Conservation (phyloP, 2,888 invertebrate genomes). For the Pristionchus japonicus region DNA sequence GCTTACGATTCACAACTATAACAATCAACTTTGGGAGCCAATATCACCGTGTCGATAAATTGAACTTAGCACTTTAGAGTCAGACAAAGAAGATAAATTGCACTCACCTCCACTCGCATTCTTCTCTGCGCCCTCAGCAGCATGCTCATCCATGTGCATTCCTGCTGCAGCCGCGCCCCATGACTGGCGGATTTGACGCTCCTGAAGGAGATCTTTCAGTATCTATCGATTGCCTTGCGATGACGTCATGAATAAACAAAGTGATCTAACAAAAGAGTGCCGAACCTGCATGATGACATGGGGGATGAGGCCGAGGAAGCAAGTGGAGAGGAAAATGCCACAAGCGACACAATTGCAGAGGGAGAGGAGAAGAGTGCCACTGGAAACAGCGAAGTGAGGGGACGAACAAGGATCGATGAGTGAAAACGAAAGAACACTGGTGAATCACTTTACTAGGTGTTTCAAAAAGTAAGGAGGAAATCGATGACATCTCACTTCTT, state of each 20-base stretch:
- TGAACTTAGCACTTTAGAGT: too few relatives aligned
- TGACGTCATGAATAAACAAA: not conserved
- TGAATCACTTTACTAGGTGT: not conserved
- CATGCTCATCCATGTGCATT: constrained; percentile 11
- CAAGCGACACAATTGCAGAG: constrained; percentile 78
- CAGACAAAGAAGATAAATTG: not conserved
- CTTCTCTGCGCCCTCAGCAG: not conserved
- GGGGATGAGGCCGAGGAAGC: constrained; percentile 79
- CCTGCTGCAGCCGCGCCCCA: constrained; percentile 46
- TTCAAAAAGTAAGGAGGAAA: not conserved
- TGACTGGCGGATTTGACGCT: not conserved
- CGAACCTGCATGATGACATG: constrained; percentile 74
- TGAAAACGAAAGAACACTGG: not conserved
- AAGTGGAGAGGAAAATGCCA: constrained; percentile 80
- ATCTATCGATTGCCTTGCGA: constrained; percentile 11
- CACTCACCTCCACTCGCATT: not conserved
- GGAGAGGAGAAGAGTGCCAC: constrained; percentile 52
- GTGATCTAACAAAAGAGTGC: not conserved
- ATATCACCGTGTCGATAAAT: too few relatives aligned
- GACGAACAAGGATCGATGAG: not conserved
- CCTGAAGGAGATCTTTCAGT: not conserved
- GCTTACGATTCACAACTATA: too few relatives aligned
- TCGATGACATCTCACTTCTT: constrained; percentile 17
- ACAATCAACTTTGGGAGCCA: too few relatives aligned
- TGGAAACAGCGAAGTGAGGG: not conserved